A percentile compares a stretch with the other conserved stretches of the same genome.
Conservation (phyloP, 2,797 vertebrate species). For the Sebastes nivosus region DNA sequence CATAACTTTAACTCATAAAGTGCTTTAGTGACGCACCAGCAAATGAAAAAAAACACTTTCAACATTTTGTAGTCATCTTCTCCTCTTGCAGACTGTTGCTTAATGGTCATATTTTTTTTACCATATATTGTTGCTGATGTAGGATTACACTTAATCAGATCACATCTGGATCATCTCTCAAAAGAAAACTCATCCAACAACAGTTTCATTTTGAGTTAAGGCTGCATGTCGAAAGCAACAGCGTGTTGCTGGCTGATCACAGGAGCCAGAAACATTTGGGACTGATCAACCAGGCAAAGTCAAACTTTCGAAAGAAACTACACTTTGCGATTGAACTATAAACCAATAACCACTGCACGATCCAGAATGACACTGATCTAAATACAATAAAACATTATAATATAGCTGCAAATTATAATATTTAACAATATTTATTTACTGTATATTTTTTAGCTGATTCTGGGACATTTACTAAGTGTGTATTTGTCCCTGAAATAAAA, state of each 20-base stretch:
- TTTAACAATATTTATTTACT: not conserved
- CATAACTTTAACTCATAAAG: not conserved
- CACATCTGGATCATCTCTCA: not conserved
- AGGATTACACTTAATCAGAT: not conserved
- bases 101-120: not conserved
- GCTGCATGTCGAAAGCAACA: not conserved
- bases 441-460: not conserved
- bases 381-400: not conserved
- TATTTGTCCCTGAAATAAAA: not conserved
- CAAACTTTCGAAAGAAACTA: not conserved
- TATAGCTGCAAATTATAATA: not conserved
- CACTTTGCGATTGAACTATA: not conserved
- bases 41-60: not conserved
- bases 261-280: not conserved
- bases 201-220: not conserved
- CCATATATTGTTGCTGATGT: not conserved
- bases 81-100: not conserved
- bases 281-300: not conserved
- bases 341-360: not conserved
- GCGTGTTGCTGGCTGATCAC: not conserved
- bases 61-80: not conserved
- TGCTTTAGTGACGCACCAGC: not conserved
- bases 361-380: not conserved
- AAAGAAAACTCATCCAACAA: not conserved
- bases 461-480: not conserved